Evolutionary conservation across 2,888 invertebrate species (phyloP), one percentile per base, ranked within the genome.

Genomic region (Bursaphelenchus okinawaensis): DNA sequence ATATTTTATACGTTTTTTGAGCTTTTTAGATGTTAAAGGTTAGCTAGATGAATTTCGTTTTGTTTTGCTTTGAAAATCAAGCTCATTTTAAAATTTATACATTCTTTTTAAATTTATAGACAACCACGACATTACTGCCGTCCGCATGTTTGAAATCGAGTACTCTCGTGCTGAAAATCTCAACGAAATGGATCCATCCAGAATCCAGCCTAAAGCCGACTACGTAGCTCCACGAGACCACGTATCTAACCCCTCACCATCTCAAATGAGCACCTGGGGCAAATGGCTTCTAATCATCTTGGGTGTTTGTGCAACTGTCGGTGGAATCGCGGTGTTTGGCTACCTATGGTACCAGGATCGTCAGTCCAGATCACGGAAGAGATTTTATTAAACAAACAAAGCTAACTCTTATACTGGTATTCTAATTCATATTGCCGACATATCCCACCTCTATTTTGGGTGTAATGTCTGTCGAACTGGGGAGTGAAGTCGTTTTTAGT

Each of bases 331-430:
- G 0, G 90, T 93, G 3, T 88, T 93, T 62, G 93, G 90, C 27
- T 90, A 94, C 68, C 90, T 93, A 87, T 90, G 91, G 83, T 93
- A 93, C 83, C 92, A 93, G 83, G 93, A 93, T 83, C 89, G 90
- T 67, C 91, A 91, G 83, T 91, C 92, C 82, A 89, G 90, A 73
- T 89, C 89, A 67, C 87, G 92, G 78, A 95, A 95, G 85, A 88
- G 93, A 78, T 90, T 92, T 85, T 89, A 90, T 82, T 90, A 67
- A 62, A 4, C 19, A 12, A 16, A 54, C 16, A 54, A 19, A 54
- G 26, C n/a, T 28, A 54, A 27, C 19, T 28, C 1, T 4, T 54
- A 54, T 54, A 40, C 40, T 40, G 40, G 40, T 40, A 40, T 40
- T 40, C 3, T 40, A 40, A 40, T 40, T 40, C n/a, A 40, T 40